phyloP scores from a whole-genome alignment of 2,797 vertebrate species.

The Astyanax mexicanus region DNA sequence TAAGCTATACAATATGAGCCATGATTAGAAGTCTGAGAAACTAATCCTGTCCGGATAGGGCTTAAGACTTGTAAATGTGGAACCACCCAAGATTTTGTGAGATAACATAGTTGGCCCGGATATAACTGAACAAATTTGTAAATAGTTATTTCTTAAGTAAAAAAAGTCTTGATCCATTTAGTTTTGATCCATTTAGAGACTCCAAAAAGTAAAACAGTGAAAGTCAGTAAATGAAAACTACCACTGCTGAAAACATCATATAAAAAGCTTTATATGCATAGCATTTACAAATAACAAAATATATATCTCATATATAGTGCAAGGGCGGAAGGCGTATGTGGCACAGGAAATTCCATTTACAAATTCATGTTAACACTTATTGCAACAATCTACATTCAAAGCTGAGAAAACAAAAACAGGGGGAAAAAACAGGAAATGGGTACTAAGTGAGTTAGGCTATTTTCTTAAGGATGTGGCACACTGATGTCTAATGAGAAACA shows the following conservation, averaged over 20 bases:
- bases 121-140: too few species aligned
- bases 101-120: too few species aligned
- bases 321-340: not conserved
- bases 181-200: not conserved
- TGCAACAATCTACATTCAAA: not conserved
- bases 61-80: too few species aligned
- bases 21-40: too few species aligned
- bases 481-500: not conserved
- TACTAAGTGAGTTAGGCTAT: not conserved
- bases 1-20: too few species aligned
- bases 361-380: not conserved
- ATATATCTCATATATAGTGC: not conserved
- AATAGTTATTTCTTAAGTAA: too few species aligned
- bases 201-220: not conserved
- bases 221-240: conserved; percentile 11
- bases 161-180: too few species aligned
- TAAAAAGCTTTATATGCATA: conserved; percentile 13
- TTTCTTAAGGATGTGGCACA: not conserved
- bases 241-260: not conserved
- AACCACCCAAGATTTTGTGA: too few species aligned
- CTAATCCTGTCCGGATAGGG: too few species aligned
- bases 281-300: conserved; percentile 15
- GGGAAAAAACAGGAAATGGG: not conserved
- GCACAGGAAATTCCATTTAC: not conserved
- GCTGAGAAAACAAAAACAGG: conserved; percentile 10